Percentiles rank a stretch among this genome's conserved stretches.
These are phyloP conservation scores for Acromyrmex echinatior DNA, from an alignment of 1,140 invertebrate species.

Conservation along the genomic window DNA sequence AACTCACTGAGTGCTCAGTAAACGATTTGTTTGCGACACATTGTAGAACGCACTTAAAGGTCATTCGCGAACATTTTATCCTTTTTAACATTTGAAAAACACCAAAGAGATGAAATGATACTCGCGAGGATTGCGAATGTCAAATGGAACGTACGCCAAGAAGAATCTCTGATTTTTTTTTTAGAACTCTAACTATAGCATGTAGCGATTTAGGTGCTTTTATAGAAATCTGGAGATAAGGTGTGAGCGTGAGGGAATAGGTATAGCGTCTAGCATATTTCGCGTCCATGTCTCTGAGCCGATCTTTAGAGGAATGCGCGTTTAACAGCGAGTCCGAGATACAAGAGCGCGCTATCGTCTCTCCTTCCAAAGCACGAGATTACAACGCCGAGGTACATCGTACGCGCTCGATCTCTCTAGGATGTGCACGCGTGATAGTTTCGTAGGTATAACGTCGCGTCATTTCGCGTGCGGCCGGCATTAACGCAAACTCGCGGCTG, in stretches of 20 bases:
- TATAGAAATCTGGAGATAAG: too few relatives aligned
- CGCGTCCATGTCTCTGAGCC: background rate
- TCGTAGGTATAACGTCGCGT: slow-evolving; percentile 40
- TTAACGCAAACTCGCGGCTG: slow-evolving; percentile 51
- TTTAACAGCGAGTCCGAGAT: slow-evolving; percentile 33
- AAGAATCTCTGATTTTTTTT: too few relatives aligned
- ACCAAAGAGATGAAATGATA: too few relatives aligned
- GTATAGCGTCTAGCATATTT: background rate
- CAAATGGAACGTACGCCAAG: too few relatives aligned
- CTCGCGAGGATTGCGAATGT: too few relatives aligned
- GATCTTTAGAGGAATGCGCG: background rate
- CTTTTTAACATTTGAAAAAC: too few relatives aligned
- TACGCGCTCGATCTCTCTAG: background rate
- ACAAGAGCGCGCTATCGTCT: slow-evolving; percentile 19
- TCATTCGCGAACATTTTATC: too few relatives aligned
- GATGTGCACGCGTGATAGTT: slow-evolving; percentile 29
- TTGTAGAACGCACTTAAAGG: too few relatives aligned
- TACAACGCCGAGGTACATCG: slow-evolving; percentile 21
- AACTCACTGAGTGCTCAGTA: too few relatives aligned
- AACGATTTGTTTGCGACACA: too few relatives aligned
- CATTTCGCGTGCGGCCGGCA: slow-evolving; percentile 54
- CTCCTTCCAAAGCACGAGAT: background rate
- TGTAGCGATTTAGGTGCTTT: too few relatives aligned
- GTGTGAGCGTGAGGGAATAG: background rate
- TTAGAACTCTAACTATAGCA: too few relatives aligned